Evolutionary conservation across 2,888 invertebrate species (phyloP), one percentile per base, ranked within the genome.

Genomic region (Pandemis heparana): DNA sequence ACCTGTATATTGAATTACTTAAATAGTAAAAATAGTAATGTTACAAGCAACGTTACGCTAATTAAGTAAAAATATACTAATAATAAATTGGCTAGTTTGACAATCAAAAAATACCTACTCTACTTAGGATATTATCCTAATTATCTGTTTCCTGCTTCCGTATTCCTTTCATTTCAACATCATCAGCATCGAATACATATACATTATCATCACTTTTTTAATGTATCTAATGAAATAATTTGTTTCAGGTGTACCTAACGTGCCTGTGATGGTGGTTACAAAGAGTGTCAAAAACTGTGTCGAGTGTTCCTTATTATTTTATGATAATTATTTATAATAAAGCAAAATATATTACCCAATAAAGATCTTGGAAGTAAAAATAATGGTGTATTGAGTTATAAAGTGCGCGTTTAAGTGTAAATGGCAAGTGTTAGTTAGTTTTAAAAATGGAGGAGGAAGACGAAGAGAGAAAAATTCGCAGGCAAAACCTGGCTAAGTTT

Each of bases 241-340:
- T 94, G 93, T 94, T 94, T 78, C 94, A 94, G 94, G 90, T 93
- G 88, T 85, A 83, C 84, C 85, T 85, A 79, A 84, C 84, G 87
- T 87, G 86, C 82, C 86, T 87, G 89, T 88, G 74, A 76, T 77
- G 89, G 91, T 91, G 90, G 84, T 89, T 83, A 85, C 86, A 89
- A 90, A 91, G 89, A 90, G 94, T 93, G 92, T 92, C 91, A 92
- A 94, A 94, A 93, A 94, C 94, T 93, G 92, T 94, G 92, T 88
- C 89, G 89, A 92, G 93, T 94, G 94, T 92, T 93, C 92, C 92
- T 90, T 91, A 89, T 71, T 75, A 72, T 82, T 88, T 86, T 89
- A 89, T 91, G 85, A 89, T 85, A 85, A 83, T 83, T 87, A 84
- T 82, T 76, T 79, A 75, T 76, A 86, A 81, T 85, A 89, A 87